phyloP scores from a whole-genome alignment of 1,140 invertebrate species.

The Phymastichus coffea region DNA sequence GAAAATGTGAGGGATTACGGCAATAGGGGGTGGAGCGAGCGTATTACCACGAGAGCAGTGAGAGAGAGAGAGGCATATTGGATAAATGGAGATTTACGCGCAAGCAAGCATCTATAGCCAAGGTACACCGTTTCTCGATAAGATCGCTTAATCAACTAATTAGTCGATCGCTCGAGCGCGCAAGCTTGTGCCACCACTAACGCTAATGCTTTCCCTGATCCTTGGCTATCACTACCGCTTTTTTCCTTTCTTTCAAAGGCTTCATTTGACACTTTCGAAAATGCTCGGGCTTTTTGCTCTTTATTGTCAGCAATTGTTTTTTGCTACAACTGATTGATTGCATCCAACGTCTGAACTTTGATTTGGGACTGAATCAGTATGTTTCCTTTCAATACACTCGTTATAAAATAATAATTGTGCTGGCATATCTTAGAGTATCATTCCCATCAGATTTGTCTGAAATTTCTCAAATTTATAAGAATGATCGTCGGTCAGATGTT shows the following conservation, averaged over 20 bases:
- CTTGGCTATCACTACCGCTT: neutral
- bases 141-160: conserved; percentile 28
- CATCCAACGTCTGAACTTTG: too few relatives aligned
- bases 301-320: too few relatives aligned
- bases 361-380: too few relatives aligned
- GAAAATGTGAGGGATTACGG: conserved; percentile 22
- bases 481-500: too few relatives aligned
- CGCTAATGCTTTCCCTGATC: too few relatives aligned
- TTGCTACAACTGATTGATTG: too few relatives aligned
- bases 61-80: conserved; percentile 1
- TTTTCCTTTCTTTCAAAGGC: neutral
- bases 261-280: neutral
- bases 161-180: neutral
- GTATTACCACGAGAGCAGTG: neutral
- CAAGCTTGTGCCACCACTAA: neutral
- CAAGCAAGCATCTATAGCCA: neutral
- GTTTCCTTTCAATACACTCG: too few relatives aligned
- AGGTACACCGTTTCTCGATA: conserved; percentile 1
- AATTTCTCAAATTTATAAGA: too few relatives aligned
- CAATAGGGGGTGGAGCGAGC: neutral
- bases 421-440: too few relatives aligned
- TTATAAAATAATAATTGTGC: too few relatives aligned
- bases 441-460: too few relatives aligned
- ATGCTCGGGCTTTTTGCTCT: too few relatives aligned
- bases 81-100: conserved; percentile 27